These are phyloP conservation scores for Toxonevra muliebris DNA, from an alignment of 2,888 invertebrate species.

Conservation along the genomic window DNA sequence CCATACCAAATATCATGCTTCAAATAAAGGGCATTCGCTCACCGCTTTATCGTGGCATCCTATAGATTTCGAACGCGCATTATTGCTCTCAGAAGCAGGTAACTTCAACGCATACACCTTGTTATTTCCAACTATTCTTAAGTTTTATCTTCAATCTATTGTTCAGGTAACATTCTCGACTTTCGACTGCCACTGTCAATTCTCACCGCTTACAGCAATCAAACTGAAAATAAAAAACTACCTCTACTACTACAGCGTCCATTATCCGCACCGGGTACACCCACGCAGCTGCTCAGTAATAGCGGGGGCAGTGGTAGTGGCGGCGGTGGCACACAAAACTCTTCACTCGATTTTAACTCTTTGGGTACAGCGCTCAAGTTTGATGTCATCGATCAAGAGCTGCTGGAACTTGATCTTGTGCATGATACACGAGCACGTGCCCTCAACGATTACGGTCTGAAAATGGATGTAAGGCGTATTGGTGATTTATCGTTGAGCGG, in stretches of 20 bases:
- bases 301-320: slow-evolving; percentile 10
- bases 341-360: slow-evolving; percentile 42
- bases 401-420: slow-evolving; percentile 53
- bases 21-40: slow-evolving; percentile 61
- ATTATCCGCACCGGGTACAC: slow-evolving; percentile 45
- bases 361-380: slow-evolving; percentile 48
- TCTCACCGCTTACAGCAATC: slow-evolving; percentile 59
- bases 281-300: slow-evolving; percentile 43
- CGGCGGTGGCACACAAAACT: slow-evolving; percentile 7
- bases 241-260: slow-evolving; percentile 56
- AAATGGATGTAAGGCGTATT: slow-evolving; percentile 76
- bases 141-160: neutral
- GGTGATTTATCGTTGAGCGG: slow-evolving; percentile 81
- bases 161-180: slow-evolving; percentile 54
- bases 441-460: slow-evolving; percentile 76
- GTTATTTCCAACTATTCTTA: neutral
- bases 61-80: slow-evolving; percentile 68
- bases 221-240: slow-evolving; percentile 47
- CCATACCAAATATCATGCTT: slow-evolving; percentile 51
- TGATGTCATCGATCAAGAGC: slow-evolving; percentile 49
- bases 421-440: slow-evolving; percentile 74
- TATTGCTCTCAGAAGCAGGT: slow-evolving; percentile 59
- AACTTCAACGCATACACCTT: neutral
- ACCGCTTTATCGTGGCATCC: slow-evolving; percentile 91
- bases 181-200: slow-evolving; percentile 59